These are phyloP conservation scores for Achatina immaculata DNA, from an alignment of 1,140 invertebrate species.

Conservation along the genomic window DNA sequence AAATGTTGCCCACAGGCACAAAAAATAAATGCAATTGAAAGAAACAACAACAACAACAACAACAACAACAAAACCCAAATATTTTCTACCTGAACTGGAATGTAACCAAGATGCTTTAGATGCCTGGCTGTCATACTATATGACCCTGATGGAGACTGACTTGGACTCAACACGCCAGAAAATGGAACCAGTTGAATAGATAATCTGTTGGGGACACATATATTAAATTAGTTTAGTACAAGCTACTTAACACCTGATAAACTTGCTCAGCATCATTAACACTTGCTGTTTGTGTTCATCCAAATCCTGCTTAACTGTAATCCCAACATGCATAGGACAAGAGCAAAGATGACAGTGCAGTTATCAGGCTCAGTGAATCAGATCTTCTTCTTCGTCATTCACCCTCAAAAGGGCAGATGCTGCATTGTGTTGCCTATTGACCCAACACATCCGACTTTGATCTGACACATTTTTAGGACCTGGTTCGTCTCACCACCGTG, in stretches of 20 bases:
- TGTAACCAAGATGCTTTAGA: conserved; percentile 13
- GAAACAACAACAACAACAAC: no score
- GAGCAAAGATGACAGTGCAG: not conserved
- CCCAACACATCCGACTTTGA: no score
- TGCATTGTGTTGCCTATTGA: no score
- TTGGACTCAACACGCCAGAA: not conserved
- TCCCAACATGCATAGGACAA: not conserved
- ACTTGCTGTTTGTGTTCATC: not conserved
- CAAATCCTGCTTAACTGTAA: not conserved
- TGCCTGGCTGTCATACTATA: not conserved
- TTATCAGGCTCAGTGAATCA: not conserved
- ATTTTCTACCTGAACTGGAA: conserved; percentile 9
- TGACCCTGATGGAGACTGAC: not conserved
- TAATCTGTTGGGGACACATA: not conserved
- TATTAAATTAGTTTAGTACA: not conserved
- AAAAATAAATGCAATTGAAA: no score
- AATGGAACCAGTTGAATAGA: conserved; percentile 16
- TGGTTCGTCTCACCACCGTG: no score
- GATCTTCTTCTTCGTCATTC: not conserved
- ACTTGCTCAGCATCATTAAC: not conserved
- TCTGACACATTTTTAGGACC: no score
- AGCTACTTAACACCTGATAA: not conserved
- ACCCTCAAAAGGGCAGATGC: no score
- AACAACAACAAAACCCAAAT: no score
- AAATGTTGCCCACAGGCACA: no score